phyloP scores from a whole-genome alignment of 1,140 invertebrate species.

The Neoseiulus cucumeris region DNA sequence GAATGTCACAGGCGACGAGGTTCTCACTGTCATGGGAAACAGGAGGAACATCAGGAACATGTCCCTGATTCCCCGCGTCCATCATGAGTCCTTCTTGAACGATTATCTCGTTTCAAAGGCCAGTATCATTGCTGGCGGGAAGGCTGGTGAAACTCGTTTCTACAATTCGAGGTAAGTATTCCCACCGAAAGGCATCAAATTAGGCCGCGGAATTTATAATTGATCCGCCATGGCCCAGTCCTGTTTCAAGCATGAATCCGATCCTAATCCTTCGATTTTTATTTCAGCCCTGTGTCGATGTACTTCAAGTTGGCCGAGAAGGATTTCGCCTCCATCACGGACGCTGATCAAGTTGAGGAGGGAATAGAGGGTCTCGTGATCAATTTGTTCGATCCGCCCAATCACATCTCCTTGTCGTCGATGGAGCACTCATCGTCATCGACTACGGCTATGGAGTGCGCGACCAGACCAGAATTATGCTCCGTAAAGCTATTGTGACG shows the following conservation, averaged over 20 bases:
- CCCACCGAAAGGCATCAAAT: not conserved
- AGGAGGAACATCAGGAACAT: constrained; percentile 99
- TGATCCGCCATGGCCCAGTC: too few relatives aligned
- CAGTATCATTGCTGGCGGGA: constrained; percentile 94
- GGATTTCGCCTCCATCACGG: constrained; percentile 28
- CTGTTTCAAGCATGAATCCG: too few relatives aligned
- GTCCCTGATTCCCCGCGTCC: constrained; percentile 99
- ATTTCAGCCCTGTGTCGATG: constrained; percentile 36
- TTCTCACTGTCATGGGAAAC: constrained; percentile 97
- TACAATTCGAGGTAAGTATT: constrained; percentile 73
- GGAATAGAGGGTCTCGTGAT: constrained; percentile 35
- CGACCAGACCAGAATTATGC: constrained; percentile 41
- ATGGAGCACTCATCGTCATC: constrained; percentile 40
- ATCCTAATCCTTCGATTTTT: not conserved
- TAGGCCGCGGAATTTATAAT: too few relatives aligned
- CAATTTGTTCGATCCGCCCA: constrained; percentile 41
- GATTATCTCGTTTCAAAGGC: constrained; percentile 98
- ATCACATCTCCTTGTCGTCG: constrained; percentile 43
- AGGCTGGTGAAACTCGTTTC: constrained; percentile 95
- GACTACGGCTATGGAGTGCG: constrained; percentile 42
- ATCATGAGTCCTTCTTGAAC: constrained; percentile 98
- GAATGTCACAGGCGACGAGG: constrained; percentile 99
- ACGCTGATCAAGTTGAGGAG: constrained; percentile 23
- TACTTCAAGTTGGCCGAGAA: constrained; percentile 35
- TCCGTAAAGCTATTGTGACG: constrained; percentile 40